These are phyloP conservation scores for Coecobrya sp. DNA, from an alignment of 2,888 invertebrate species.

Conservation along the genomic window DNA sequence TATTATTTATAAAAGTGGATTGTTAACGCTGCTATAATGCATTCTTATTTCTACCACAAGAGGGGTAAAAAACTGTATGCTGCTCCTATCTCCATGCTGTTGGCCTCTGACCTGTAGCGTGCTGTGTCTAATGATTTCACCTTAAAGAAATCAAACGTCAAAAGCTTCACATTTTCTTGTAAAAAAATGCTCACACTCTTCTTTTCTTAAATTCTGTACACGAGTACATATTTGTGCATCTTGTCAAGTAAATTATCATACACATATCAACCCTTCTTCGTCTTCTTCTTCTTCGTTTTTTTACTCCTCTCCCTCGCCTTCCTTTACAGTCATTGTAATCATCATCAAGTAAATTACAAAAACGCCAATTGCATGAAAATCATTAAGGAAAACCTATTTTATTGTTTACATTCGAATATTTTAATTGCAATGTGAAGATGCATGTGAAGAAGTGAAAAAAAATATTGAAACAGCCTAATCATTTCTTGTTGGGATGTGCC, in stretches of 20 bases:
- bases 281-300: constrained; percentile 20
- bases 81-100: constrained; percentile 55
- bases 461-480: constrained; percentile 68
- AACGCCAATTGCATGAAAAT: constrained; percentile 74
- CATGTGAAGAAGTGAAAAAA: background rate
- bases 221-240: constrained; percentile 64
- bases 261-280: constrained; percentile 62
- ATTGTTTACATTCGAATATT: constrained; percentile 74
- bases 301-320: constrained; percentile 33
- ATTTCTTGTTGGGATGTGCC: constrained; percentile 70
- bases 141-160: constrained; percentile 81
- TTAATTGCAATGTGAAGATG: constrained; percentile 72
- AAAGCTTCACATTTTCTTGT: constrained; percentile 66
- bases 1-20: constrained; percentile 67
- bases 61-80: background rate
- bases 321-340: constrained; percentile 54
- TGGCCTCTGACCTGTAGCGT: constrained; percentile 81
- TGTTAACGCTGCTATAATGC: constrained; percentile 51
- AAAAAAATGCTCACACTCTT: constrained; percentile 61
- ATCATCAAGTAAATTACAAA: constrained; percentile 78
- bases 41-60: background rate
- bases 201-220: constrained; percentile 45
- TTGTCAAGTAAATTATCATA: constrained; percentile 79
- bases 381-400: constrained; percentile 63
- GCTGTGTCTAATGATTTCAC: constrained; percentile 82